Conservation (phyloP, 2,888 invertebrate species). For the Bellardia pandia region DNA sequence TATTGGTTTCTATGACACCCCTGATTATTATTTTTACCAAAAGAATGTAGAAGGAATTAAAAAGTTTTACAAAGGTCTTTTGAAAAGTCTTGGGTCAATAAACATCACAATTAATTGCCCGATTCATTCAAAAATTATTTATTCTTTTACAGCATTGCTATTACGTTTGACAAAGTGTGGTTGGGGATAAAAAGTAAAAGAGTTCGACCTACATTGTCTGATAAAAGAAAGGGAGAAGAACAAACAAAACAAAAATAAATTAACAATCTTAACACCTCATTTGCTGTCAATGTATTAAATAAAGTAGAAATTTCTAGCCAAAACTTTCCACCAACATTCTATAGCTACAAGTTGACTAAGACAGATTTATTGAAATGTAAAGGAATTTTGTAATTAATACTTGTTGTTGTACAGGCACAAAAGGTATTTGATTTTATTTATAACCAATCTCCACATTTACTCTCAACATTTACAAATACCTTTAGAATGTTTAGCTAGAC, state of each 20-base stretch:
- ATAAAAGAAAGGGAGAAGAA: neutral
- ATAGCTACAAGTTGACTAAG: neutral
- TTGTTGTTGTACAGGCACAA: neutral
- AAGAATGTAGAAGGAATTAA: too few relatives aligned
- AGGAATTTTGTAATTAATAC: conserved; percentile 39
- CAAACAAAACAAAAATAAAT: neutral
- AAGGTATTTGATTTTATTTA: neutral
- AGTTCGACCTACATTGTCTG: too few relatives aligned
- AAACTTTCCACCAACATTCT: neutral
- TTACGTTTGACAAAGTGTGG: neutral
- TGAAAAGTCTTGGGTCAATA: too few relatives aligned
- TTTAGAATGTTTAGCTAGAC: too few relatives aligned
- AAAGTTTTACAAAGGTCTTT: too few relatives aligned
- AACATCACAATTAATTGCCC: too few relatives aligned
- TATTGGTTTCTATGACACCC: too few relatives aligned
- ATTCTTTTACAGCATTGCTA: too few relatives aligned
- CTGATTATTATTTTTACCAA: too few relatives aligned
- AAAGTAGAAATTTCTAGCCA: neutral
- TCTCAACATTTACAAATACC: too few relatives aligned
- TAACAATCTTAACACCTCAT: conserved; percentile 14
- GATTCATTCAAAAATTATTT: too few relatives aligned
- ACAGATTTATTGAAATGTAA: conserved; percentile 7
- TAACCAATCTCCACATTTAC: neutral
- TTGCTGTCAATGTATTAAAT: conserved; percentile 9
- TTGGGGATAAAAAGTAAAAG: too few relatives aligned